phyloP scores from a whole-genome alignment of 2,888 invertebrate genomes.

The Clostera curtula region DNA sequence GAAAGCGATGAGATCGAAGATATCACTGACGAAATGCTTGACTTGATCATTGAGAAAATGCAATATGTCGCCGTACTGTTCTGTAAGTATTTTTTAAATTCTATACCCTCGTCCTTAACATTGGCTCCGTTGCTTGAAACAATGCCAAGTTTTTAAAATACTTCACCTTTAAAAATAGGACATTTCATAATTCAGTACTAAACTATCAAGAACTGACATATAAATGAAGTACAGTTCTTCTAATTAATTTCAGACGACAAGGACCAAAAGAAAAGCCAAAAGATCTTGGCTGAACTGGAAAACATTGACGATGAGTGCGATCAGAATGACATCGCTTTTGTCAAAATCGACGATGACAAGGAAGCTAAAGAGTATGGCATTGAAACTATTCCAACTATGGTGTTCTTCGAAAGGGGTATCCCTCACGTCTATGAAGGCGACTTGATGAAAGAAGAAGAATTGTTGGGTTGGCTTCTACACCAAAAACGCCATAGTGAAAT shows the following conservation, averaged over 20 bases:
- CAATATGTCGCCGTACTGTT: conserved; percentile 92
- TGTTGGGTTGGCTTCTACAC: conserved; percentile 92
- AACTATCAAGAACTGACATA: conserved; percentile 61
- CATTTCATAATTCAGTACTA: conserved; percentile 26
- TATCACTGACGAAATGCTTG: conserved; percentile 95
- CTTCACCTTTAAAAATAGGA: conserved; percentile 24
- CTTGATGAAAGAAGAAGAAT: conserved; percentile 91
- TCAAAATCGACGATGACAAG: conserved; percentile 90
- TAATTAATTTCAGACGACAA: conserved; percentile 84
- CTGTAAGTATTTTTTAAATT: conserved; percentile 78
- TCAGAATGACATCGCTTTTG: conserved; percentile 92
- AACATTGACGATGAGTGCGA: conserved; percentile 96
- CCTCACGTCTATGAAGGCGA: conserved; percentile 88
- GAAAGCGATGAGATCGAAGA: conserved; percentile 95
- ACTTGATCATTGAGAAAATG: conserved; percentile 90
- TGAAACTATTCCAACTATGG: conserved; percentile 87
- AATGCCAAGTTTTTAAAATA: conserved; percentile 42
- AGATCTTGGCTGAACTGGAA: conserved; percentile 87
- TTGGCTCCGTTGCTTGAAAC: conserved; percentile 35
- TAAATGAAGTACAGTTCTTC: conserved; percentile 70
- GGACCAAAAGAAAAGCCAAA: conserved; percentile 92
- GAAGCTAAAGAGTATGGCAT: conserved; percentile 94
- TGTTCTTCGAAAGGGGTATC: conserved; percentile 83
- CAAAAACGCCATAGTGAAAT: conserved; percentile 94
- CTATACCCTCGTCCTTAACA: conserved; percentile 26